Percentiles rank a stretch among this genome's conserved stretches.
phyloP scores from a whole-genome alignment of 2,888 invertebrate species.

The Harpalus rubripes region DNA sequence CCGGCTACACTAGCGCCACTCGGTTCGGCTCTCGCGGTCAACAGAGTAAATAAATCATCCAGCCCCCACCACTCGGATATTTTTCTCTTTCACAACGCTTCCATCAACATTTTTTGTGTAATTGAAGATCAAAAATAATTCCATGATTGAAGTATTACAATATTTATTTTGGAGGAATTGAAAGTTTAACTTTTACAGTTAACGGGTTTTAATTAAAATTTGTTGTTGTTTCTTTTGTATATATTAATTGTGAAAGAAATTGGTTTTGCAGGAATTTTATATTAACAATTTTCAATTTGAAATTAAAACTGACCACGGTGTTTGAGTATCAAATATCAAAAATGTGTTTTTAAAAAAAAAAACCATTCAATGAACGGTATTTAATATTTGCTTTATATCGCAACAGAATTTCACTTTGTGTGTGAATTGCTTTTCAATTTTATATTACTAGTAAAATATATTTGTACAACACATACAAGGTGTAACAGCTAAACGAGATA shows the following conservation, averaged over 20 bases:
- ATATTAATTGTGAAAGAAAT: slow-evolving; percentile 33
- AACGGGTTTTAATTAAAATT: slow-evolving; percentile 42
- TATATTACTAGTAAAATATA: background rate
- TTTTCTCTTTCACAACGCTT: slow-evolving; percentile 32
- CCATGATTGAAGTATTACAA: slow-evolving; percentile 58
- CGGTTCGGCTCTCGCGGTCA: slow-evolving; percentile 18
- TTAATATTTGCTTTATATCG: background rate
- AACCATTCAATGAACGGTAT: background rate
- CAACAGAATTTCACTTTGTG: background rate
- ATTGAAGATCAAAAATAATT: slow-evolving; percentile 64
- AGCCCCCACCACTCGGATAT: background rate
- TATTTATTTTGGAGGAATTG: slow-evolving; percentile 39
- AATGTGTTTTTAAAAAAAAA: background rate
- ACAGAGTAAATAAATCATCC: slow-evolving; percentile 41
- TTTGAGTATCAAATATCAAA: background rate
- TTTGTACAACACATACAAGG: background rate
- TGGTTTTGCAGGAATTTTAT: background rate
- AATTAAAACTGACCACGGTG: slow-evolving; percentile 20
- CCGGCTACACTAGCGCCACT: background rate
- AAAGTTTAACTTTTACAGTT: slow-evolving; percentile 25
- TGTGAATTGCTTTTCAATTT: background rate
- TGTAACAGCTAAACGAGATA: too few species aligned
- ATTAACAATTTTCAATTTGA: background rate
- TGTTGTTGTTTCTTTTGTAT: slow-evolving; percentile 17
- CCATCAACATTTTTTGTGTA: slow-evolving; percentile 61